Evolutionary conservation across 1,140 invertebrate genomes (phyloP).

Genomic region (Drosophila erecta): DNA sequence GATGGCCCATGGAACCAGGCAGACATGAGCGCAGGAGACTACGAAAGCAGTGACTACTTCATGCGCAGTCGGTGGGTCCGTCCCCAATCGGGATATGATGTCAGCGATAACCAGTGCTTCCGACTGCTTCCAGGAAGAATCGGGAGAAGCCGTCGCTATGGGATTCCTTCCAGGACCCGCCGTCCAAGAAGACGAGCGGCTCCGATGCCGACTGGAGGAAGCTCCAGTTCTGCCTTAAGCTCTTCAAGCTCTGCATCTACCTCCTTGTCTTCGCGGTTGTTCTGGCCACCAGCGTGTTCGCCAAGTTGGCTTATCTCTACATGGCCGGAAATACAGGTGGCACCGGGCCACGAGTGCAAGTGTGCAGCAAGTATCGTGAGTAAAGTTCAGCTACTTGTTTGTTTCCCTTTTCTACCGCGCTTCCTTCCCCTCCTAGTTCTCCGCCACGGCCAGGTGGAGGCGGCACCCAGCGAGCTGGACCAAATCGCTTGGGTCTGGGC

Average conservation of each 20-base stretch:
- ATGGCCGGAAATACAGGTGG: slow-evolving; percentile 94
- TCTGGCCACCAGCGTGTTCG: slow-evolving; percentile 90
- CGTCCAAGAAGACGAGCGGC: slow-evolving; percentile 92
- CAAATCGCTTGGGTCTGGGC: slow-evolving; percentile 96
- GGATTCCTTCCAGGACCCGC: slow-evolving; percentile 88
- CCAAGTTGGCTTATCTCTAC: slow-evolving; percentile 93
- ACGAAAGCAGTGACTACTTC: slow-evolving; percentile 52
- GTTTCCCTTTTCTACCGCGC: no score
- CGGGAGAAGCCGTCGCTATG: slow-evolving; percentile 64
- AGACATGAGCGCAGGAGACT: slow-evolving; percentile 71
- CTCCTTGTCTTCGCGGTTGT: slow-evolving; percentile 93
- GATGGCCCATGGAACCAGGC: slow-evolving; percentile 18
- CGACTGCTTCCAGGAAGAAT: slow-evolving; percentile 41
- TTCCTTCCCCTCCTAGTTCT: slow-evolving; percentile 33
- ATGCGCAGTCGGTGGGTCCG: slow-evolving; percentile 55
- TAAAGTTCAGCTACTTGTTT: slow-evolving; percentile 18
- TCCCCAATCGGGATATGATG: slow-evolving; percentile 6
- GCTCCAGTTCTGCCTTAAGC: slow-evolving; percentile 91
- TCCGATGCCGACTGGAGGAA: slow-evolving; percentile 94
- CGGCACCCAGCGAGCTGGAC: slow-evolving; percentile 87
- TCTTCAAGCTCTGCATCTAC: slow-evolving; percentile 93
- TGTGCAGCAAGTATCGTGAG: slow-evolving; percentile 89
- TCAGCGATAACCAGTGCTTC: slow-evolving; percentile 2
- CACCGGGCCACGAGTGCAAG: slow-evolving; percentile 88
- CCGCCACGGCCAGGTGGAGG: slow-evolving; percentile 43